phyloP scores from a whole-genome alignment of 2,113 vertebrate species.

The Lophius piscatorius region DNA sequence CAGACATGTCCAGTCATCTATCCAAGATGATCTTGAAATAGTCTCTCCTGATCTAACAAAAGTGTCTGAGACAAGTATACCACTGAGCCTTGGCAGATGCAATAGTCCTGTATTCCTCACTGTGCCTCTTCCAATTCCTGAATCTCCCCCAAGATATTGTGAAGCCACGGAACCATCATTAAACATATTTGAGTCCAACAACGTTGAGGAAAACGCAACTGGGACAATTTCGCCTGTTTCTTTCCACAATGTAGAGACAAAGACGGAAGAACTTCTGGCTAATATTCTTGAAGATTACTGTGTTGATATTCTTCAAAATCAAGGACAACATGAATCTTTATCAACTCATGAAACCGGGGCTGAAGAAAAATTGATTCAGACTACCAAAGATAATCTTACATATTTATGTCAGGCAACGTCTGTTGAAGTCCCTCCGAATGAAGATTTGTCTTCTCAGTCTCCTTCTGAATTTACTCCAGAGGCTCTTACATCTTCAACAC shows the following conservation, averaged over 20 bases:
- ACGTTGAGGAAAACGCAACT: constrained; percentile 7
- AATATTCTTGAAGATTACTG: constrained; percentile 14
- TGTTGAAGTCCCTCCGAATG: constrained; percentile 18
- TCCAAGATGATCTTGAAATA: constrained; percentile 29
- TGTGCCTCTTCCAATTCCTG: neutral
- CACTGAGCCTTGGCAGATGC: constrained; percentile 3
- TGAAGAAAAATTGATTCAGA: constrained; percentile 20
- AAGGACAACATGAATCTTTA: constrained; percentile 1
- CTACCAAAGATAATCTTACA: constrained; percentile 20
- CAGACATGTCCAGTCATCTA: constrained; percentile 14
- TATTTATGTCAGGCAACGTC: constrained; percentile 26
- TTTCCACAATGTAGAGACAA: neutral
- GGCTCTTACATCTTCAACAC: constrained; percentile 36
- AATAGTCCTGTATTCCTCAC: neutral
- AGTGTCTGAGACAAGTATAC: constrained; percentile 24
- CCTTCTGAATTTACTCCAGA: constrained; percentile 61
- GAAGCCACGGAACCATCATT: constrained; percentile 9
- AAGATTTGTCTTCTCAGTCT: constrained; percentile 51
- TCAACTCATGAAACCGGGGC: constrained; percentile 6
- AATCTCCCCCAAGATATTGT: constrained; percentile 26
- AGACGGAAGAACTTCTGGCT: constrained; percentile 9
- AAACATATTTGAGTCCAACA: constrained; percentile 9
- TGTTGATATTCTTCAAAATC: constrained; percentile 6
- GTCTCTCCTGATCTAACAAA: constrained; percentile 34
- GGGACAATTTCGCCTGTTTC: constrained; percentile 18